Evolutionary conservation across 2,113 vertebrate species (phyloP).

Genomic region (Eublepharis macularius): DNA sequence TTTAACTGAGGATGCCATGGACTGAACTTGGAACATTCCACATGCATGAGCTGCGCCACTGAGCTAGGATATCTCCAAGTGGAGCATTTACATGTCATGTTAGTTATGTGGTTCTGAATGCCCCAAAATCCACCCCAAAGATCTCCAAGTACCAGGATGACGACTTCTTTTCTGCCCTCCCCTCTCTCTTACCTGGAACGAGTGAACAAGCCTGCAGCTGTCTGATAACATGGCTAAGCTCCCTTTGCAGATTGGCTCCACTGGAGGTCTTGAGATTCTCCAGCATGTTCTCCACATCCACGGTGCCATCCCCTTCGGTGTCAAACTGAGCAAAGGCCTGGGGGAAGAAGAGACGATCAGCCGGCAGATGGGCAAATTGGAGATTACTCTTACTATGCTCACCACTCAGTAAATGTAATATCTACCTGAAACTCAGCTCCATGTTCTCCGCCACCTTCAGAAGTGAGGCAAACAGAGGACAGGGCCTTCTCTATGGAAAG

Average conservation of each 20-base stretch:
- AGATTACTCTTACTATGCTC: too few relatives aligned
- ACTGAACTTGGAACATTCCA: neutral
- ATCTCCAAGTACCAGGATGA: too few relatives aligned
- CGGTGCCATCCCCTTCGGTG: slow-evolving; percentile 92
- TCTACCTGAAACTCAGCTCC: too few relatives aligned
- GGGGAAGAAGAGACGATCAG: neutral
- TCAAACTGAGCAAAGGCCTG: slow-evolving; percentile 97
- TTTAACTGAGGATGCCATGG: neutral
- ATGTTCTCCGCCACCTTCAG: too few relatives aligned
- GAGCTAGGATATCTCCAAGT: neutral
- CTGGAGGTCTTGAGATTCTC: slow-evolving; percentile 91
- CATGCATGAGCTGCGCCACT: neutral
- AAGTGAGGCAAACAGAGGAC: too few relatives aligned
- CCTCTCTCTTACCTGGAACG: slow-evolving; percentile 85
- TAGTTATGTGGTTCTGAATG: neutral
- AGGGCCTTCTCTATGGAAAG: too few relatives aligned
- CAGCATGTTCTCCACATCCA: slow-evolving; percentile 94
- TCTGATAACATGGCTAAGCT: slow-evolving; percentile 93
- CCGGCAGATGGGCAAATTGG: neutral
- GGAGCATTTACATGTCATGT: too few relatives aligned
- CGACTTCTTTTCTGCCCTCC: neutral
- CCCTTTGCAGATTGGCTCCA: slow-evolving; percentile 93
- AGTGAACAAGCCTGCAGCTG: slow-evolving; percentile 95
- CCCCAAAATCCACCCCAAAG: neutral
- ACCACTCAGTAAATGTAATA: too few relatives aligned